Base-by-base conservation (phyloP, 53 echinoderm and acorn worm species). In the Holothuria leucospilota region DNA sequence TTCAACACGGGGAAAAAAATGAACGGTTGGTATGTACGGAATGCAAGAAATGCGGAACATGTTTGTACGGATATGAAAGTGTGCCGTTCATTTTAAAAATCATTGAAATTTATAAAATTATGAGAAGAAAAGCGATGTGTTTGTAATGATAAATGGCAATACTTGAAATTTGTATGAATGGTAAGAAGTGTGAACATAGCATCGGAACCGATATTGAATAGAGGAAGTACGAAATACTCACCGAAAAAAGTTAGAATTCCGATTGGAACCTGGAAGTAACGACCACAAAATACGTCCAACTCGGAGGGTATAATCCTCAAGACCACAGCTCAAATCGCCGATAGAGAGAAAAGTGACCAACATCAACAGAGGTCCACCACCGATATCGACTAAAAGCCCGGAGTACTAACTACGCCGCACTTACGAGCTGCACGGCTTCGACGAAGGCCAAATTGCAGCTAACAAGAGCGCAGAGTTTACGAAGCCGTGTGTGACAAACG, bases 351-450 rank as follows among this genome's bases (percentile, higher is more conserved):
- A 29, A 80, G 34, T 80, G 61, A 56, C 20, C 59, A 30, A 34
- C 34, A 60, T 10, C n/a, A 75, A 75, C 20, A 26, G 75, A 75
- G 25, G 52, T 21, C 40, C 40, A 11, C 46, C 46, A 11, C 51
- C 23, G 52, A 52, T 25, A 49, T 24, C 12, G 67, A 1, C 29
- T 41, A 1, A 73, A 39, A 73, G 42, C 27, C 67, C 28, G 38
- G 59, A 59, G 60, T 51, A 62, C 25, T 59, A 61, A 51, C 16
- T 25, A 80, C 60, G 9, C 30, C 67, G 28, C 67, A 38, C 18
- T 59, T 56, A 29, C 59, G 80, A 80, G 80, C 80, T 59, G 39
- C 80, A 28, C 80, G 60, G 59, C 80, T 61, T 80, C 59, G 80
- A 38, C 61, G 34, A 38, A 24, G 28, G 61, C 56, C 80, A 80